phyloP scores from a whole-genome alignment of 64 coral and sea anemone genomes.

The Trachythela sp. region DNA sequence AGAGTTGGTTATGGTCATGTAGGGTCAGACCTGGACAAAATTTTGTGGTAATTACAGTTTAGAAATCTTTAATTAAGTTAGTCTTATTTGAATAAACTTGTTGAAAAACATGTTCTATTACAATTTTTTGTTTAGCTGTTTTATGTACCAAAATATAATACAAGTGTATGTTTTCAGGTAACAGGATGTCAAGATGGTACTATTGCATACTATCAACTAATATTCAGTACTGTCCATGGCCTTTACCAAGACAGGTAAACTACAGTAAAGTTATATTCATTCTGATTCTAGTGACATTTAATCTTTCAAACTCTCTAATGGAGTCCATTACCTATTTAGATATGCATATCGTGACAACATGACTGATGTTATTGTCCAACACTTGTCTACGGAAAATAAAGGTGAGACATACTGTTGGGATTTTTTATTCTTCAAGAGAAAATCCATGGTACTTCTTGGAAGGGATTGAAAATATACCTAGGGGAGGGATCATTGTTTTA shows the following conservation, averaged over 20 bases:
- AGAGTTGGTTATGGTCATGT: slow-evolving; percentile 95
- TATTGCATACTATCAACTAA: slow-evolving; percentile 94
- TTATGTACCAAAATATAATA: too few species aligned
- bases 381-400: slow-evolving; percentile 90
- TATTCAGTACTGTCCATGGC: slow-evolving; percentile 94
- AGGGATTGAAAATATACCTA: too few species aligned
- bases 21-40: slow-evolving; percentile 88
- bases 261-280: not conserved
- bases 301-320: too few species aligned
- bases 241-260: slow-evolving; percentile 92
- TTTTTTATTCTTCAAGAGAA: too few species aligned
- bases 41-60: slow-evolving; percentile 85
- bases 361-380: slow-evolving; percentile 98
- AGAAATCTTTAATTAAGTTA: not conserved
- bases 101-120: not conserved
- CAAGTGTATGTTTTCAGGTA: slow-evolving; percentile 45
- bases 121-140: not conserved
- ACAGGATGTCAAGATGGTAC: slow-evolving; percentile 96
- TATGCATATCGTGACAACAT: slow-evolving; percentile 91
- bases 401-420: too few species aligned
- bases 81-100: too few species aligned
- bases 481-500: too few species aligned
- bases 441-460: not conserved
- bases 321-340: slow-evolving; percentile 2
- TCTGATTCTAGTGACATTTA: too few species aligned